Conservation (phyloP, 2,797 vertebrate genomes). For the Spinus pinus region DNA sequence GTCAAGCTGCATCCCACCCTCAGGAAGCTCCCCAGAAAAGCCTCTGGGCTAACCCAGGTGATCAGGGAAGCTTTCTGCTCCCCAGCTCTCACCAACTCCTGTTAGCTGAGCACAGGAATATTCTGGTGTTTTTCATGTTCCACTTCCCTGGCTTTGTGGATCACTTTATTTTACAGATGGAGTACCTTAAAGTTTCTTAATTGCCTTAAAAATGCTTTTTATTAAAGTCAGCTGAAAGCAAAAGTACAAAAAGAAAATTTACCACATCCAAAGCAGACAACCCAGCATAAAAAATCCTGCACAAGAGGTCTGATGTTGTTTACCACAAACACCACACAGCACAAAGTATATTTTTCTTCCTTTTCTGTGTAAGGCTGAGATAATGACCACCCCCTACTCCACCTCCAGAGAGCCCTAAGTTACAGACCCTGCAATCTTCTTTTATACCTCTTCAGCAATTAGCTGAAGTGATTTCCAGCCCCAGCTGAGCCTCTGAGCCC, state of each 20-base stretch:
- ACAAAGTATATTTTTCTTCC: not conserved
- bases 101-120: not conserved
- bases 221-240: not conserved
- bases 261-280: not conserved
- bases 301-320: not conserved
- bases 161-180: not conserved
- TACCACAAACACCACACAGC: not conserved
- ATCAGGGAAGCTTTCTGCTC: not conserved
- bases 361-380: not conserved
- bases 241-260: not conserved
- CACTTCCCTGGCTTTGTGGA: not conserved
- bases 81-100: not conserved
- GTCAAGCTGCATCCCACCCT: slow-evolving; percentile 4
- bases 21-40: not conserved
- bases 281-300: not conserved
- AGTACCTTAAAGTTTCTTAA: not conserved
- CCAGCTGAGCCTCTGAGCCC: not conserved
- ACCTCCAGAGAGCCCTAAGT: not conserved
- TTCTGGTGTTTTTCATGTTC: not conserved
- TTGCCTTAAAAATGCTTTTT: not conserved
- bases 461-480: not conserved
- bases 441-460: not conserved
- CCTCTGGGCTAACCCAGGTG: not conserved
- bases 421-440: not conserved
- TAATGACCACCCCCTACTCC: not conserved